Base-by-base conservation (phyloP, 2,797 vertebrate species). In the Yasuhikotakia modesta region DNA sequence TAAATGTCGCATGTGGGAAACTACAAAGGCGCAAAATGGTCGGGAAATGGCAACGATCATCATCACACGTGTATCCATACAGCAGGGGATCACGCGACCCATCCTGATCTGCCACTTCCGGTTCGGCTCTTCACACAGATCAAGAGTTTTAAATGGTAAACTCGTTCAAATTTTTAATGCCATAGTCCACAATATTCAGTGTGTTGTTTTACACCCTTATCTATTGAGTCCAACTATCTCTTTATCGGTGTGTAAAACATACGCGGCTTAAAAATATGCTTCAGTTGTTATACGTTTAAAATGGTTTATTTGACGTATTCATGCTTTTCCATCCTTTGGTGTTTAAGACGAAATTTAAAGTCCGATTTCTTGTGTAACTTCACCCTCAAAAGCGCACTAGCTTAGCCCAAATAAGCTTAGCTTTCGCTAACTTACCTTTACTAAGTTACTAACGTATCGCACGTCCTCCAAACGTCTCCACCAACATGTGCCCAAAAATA, bases 341-440 rank as follows among this genome's bases (percentile, higher is more conserved):
- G 57, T 19, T 81, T 21, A 8, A 16, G 16, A 50, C 4, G 5
- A 14, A 22, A 17, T 73, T 43, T 10, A 43, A 43, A 43, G 11
- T 43, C 8, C 39, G 39, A 43, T 43, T 43, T 11, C 8, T 43
- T 43, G 8, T 43, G 39, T 43, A 2, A 43, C 8, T 10, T 11
- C 39, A 43, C 39, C 11, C 39, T 43, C 39, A 11, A 10, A 43
- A 66, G 52, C 45, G 4, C 24, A 73, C 72, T 79, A 85, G 81
- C 79, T 64, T 79, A 79, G 81, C 76, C 16, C 45, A 43, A 70
- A 27, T 45, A 30, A 10, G 70, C 19, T 66, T 73, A 70, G 76
- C 67, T 30, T 53, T 63, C 14, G 81, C 79, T 83, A 83, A 77
- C 79, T 79, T 71, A 85, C 83, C 78, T 76, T 60, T 63, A 75